Evolutionary conservation across 2,888 invertebrate species (phyloP), one percentile per base, ranked within the genome.

Genomic region (Aquatica leii): DNA sequence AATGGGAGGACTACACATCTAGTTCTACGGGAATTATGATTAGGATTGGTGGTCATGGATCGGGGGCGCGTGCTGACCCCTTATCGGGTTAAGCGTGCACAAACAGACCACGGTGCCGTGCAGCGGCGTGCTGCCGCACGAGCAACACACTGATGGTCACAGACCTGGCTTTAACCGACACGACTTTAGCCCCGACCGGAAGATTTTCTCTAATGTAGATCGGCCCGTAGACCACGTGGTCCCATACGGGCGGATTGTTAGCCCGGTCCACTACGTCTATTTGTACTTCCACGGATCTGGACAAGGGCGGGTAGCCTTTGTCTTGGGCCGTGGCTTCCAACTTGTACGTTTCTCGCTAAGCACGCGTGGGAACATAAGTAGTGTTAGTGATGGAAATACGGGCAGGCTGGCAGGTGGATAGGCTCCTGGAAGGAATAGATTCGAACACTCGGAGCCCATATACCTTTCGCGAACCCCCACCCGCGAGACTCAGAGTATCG

Each of bases 151-250:
- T 69, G 67, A 72, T 68, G 70, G 74, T 69, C 83, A 93, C 94
- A 91, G 94, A 96, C 95, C 95, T 95, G 91, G 97, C 97, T 92
- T 96, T 96, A 86, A 96, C 92, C 86, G 95, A 95, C 86, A 95
- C 93, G 89, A 97, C 95, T 90, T 93, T 95, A 87, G 94, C 94
- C 87, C 96, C 97, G 84, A 96, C 95, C 87, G 95, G 93, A 88
- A 94, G 92, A 88, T 96, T 96, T 89, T 97, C 96, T 90, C 94
- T 93, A 86, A 95, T 94, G 92, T 91, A 93, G 90, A 95, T 94
- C 82, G 96, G 96, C 83, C 96, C 96, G 87, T 96, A 97, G 85
- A 94, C 92, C 84, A 90, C 90, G 88, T 95, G 92, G 87, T 94
- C 96, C 96, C 95, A 97, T 84, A 94, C 93, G 85, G 94, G 96